Evolutionary conservation across 2,797 vertebrate genomes (phyloP).

Genomic region (Myioborus miniatus): DNA sequence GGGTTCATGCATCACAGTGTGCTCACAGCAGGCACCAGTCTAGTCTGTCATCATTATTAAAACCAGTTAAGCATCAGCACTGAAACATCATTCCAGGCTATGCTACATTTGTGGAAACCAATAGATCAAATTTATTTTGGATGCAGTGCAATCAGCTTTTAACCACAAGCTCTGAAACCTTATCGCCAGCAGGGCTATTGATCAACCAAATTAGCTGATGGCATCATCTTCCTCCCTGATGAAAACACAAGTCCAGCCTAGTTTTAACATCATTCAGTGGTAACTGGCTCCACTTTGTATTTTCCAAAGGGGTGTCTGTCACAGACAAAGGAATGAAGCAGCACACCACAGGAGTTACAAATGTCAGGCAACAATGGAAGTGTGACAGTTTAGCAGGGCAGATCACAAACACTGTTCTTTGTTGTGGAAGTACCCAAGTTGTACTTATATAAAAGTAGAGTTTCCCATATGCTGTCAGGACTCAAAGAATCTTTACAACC

Average conservation of each 20-base stretch:
- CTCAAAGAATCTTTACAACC: not conserved
- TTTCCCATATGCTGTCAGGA: not conserved
- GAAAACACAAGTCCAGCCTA: slow-evolving; percentile 49
- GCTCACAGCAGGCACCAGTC: slow-evolving; percentile 45
- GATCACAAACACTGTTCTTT: not conserved
- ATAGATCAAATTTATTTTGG: slow-evolving; percentile 68
- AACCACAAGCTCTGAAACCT: slow-evolving; percentile 63
- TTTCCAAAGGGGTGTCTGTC: slow-evolving; percentile 38
- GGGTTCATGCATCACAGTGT: not conserved
- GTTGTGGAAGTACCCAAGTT: not conserved
- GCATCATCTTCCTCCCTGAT: slow-evolving; percentile 37
- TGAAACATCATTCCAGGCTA: slow-evolving; percentile 32
- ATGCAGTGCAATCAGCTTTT: slow-evolving; percentile 53
- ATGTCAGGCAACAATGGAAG: slow-evolving; percentile 8
- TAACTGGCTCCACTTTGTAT: slow-evolving; percentile 43
- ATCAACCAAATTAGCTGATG: slow-evolving; percentile 54
- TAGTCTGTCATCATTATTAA: slow-evolving; percentile 40
- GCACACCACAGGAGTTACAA: not conserved
- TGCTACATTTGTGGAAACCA: slow-evolving; percentile 47
- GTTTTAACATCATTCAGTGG: slow-evolving; percentile 61
- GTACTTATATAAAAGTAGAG: not conserved
- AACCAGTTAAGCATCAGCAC: slow-evolving; percentile 54
- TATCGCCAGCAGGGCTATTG: slow-evolving; percentile 59
- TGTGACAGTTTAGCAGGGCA: not conserved
- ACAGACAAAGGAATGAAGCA: slow-evolving; percentile 33